Base-by-base conservation (phyloP, 2,888 invertebrate species). In the Philereme vetulata region DNA sequence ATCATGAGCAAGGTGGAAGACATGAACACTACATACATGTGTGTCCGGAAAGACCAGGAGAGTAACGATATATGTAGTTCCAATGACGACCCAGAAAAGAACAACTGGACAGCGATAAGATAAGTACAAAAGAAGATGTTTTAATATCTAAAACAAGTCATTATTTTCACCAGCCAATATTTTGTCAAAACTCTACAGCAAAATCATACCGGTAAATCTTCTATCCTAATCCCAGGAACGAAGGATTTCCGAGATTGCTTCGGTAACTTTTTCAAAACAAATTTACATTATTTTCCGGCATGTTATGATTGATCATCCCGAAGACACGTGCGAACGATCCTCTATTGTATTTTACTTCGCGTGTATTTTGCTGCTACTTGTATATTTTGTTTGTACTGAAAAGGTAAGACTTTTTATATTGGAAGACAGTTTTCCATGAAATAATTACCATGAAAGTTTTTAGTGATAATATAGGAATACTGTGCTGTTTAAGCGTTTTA, bases 211-310 rank as follows among this genome's bases (percentile, higher is more conserved):
- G 73, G 72, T 67, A 64, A 69, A 68, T 62, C 71, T 66, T 70
- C 65, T 63, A 62, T 68, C 56, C 42, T 83, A 81, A 83, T 84
- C 81, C 77, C 49, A 60, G 56, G 65, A 59, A 68, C 64, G 70
- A 71, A 73, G 78, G 79, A 79, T 80, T 72, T 74, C 68, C 67
- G 71, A 80, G 81, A 84, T 85, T 81, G 82, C 78, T 71, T 74
- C 76, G 72, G 74, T 77, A 84, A 85, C 83, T 83, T 86, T 83
- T 81, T 76, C 78, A 78, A 81, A 86, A 83, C 82, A 84, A 84
- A 86, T 86, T 85, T 84, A 80, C 85, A 84, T 84, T 21, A 82
- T 82, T 85, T 80, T 72, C 74, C 71, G 72, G 70, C 59, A 68
- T 67, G 71, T 71, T 72, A 70, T 76, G 78, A 82, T 81, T 81